These are phyloP conservation scores for Dendrocopos noguchii DNA, from an alignment of 2,113 vertebrate genomes.

Conservation along the genomic window DNA sequence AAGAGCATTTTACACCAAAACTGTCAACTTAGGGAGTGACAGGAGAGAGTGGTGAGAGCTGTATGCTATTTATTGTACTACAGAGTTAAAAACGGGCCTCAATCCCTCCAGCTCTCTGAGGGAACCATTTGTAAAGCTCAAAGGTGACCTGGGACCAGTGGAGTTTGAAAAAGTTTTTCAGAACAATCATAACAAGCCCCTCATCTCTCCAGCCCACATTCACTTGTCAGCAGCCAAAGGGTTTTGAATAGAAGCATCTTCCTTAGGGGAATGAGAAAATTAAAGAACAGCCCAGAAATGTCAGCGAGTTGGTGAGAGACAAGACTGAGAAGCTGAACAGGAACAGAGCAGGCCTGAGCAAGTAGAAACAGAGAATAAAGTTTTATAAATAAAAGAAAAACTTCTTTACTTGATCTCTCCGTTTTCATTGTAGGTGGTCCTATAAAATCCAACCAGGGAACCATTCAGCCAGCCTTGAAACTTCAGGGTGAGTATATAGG, in stretches of 20 bases:
- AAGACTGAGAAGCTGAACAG: constrained; percentile 4
- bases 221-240: not conserved
- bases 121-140: not conserved
- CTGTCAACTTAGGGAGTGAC: not conserved
- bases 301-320: constrained; percentile 6
- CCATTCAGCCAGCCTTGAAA: constrained; percentile 91
- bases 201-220: not conserved
- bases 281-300: constrained; percentile 21
- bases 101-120: not conserved
- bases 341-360: not conserved
- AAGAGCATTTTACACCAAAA: not conserved
- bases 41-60: not conserved
- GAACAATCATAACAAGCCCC: not conserved
- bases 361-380: not conserved
- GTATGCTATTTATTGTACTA: not conserved
- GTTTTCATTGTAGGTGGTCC: constrained; percentile 85
- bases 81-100: not conserved
- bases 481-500: constrained; percentile 84
- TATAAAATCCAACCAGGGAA: constrained; percentile 95
- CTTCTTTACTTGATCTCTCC: constrained; percentile 82
- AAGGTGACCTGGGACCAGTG: not conserved
- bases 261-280: constrained; percentile 6
- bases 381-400: constrained; percentile 19
- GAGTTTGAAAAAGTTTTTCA: not conserved
- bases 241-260: not conserved